A percentile compares a stretch with the other conserved stretches of the same genome.
Conservation (phyloP, 2,113 vertebrate genomes). For the Rhea pennata region DNA sequence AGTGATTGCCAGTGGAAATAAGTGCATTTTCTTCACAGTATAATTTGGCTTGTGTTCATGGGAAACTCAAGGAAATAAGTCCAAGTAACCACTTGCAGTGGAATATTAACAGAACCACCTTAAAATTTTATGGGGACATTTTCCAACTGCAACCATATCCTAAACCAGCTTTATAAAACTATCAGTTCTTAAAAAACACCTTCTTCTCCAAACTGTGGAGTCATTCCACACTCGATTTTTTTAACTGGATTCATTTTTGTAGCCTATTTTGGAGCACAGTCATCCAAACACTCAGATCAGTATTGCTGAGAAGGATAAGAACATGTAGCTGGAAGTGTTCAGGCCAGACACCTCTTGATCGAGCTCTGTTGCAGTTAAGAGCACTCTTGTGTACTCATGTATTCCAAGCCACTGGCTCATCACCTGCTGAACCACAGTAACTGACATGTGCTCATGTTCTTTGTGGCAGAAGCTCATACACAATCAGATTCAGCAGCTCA, state of each 20-base stretch:
- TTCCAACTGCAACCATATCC: not conserved
- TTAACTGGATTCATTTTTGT: not conserved
- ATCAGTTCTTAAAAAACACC: not conserved
- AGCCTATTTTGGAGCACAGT: not conserved
- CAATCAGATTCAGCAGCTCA: not conserved
- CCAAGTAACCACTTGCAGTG: slow-evolving; percentile 18
- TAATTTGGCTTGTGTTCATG: slow-evolving; percentile 18
- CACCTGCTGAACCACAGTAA: not conserved
- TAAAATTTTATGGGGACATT: not conserved
- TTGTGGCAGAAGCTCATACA: not conserved
- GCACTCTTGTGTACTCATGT: fast-evolving
- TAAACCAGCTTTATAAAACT: not conserved
- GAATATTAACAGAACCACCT: slow-evolving; percentile 8
- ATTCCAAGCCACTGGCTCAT: fast-evolving
- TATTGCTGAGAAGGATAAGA: not conserved
- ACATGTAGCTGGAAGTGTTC: fast-evolving
- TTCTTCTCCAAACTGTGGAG: not conserved
- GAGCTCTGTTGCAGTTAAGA: not conserved
- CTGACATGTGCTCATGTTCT: not conserved
- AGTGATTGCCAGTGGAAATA: slow-evolving; percentile 47
- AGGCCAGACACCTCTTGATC: not conserved
- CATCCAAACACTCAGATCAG: not conserved
- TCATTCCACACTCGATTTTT: not conserved
- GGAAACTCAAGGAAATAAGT: slow-evolving; percentile 32
- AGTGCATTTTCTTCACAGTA: slow-evolving; percentile 29